Base-by-base conservation (phyloP, 2,113 vertebrate genomes). In the Osmerus eperlanus region DNA sequence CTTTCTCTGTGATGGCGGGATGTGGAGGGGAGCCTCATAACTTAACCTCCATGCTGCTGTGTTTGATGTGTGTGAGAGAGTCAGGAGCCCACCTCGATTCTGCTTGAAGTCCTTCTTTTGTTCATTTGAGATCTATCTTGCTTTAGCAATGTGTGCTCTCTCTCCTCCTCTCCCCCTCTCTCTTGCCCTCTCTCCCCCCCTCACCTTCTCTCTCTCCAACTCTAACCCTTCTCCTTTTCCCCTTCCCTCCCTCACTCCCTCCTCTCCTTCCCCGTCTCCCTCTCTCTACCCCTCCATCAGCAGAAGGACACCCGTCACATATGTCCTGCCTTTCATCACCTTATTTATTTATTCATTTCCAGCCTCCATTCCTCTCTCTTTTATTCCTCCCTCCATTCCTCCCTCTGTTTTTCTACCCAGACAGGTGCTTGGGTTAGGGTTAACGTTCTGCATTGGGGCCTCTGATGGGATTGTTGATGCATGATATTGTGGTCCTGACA, bases 391-490 rank as follows among this genome's bases (percentile, higher is more conserved):
- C 13, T 59, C 4, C n/a, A 11, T 59, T 59, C 56, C n/a, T 59
- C 13, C 23, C 23, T 59, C 58, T 59, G n/a, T 23, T 23, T 12
- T 73, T 14, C 3, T 67, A 61, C 65, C 79, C 84, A 76, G 84
- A 83, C 86, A 87, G 87, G 84, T 87, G 84, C 76, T 65, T 15
- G 77, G 80, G 80, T 81, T 79, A 75, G 65, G 67, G 68, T 85
- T 78, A 82, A 81, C 54, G 82, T 86, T 88, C 85, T 88, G 86
- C 84, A 68, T 80, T 83, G 79, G 75, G 78, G 73, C 65, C 82
- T 85, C 86, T 86, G 85, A 88, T 88, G 81, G 87, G 83, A 88
- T 83, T 70, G 83, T 36, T 67, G 74, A 85, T 85, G 84, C 86
- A 82, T 89, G 86, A 85, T 84, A 82, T 84, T 84, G 83, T 75